These are phyloP conservation scores for Paragorgia papillata DNA, from an alignment of 92 coral and sea anemone species.

Conservation along the genomic window DNA sequence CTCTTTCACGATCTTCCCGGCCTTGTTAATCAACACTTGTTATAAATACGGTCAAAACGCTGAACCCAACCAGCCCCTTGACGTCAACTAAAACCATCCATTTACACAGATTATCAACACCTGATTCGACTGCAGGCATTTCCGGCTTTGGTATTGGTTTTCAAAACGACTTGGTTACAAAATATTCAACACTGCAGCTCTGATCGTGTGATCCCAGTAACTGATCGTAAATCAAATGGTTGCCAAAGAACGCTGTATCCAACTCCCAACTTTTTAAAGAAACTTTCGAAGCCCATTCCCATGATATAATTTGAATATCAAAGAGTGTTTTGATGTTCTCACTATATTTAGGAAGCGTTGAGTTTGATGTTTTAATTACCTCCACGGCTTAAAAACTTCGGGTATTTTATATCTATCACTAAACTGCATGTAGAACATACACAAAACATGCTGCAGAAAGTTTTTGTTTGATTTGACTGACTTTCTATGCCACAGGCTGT, in stretches of 20 bases:
- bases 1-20: constrained; percentile 4
- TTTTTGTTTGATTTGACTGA: no score
- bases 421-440: no score
- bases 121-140: constrained; percentile 28
- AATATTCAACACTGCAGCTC: neutral
- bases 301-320: no score
- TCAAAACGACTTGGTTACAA: constrained; percentile 13
- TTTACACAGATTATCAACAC: constrained; percentile 15
- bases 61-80: constrained; percentile 31
- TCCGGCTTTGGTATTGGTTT: constrained; percentile 25
- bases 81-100: constrained; percentile 32
- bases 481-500: constrained; percentile 1
- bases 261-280: neutral
- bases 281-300: neutral
- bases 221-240: neutral
- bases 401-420: no score
- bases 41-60: constrained; percentile 26
- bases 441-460: no score
- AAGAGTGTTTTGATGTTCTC: no score
- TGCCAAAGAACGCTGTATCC: neutral
- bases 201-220: neutral
- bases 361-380: no score
- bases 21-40: constrained; percentile 40
- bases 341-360: no score
- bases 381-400: no score